Conservation (phyloP, 2,797 vertebrate genomes). For the Salmo trutta region DNA sequence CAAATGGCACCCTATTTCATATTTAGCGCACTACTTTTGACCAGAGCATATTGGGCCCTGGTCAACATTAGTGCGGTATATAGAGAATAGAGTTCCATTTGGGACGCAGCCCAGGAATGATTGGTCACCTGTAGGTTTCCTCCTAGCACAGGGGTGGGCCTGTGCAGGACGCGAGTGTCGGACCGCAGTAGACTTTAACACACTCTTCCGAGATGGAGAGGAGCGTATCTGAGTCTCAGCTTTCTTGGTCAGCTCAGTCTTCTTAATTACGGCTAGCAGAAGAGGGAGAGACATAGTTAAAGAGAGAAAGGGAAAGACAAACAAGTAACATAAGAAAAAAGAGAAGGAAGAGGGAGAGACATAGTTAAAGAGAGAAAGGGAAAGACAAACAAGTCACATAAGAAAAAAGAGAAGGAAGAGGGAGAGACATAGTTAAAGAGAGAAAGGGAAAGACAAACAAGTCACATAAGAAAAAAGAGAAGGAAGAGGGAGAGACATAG, state of each 20-base stretch:
- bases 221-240: conserved; percentile 91
- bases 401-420: conserved; percentile 70
- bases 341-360: conserved; percentile 75
- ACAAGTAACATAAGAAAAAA: conserved; percentile 1
- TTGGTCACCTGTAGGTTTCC: conserved; percentile 96
- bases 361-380: conserved; percentile 54
- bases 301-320: conserved; percentile 68
- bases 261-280: conserved; percentile 94
- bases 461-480: conserved; percentile 46
- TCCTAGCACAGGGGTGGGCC: conserved; percentile 93
- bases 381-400: conserved; percentile 53
- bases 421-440: conserved; percentile 45
- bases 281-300: conserved; percentile 49
- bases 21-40: not conserved
- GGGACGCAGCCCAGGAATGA: conserved; percentile 19
- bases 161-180: conserved; percentile 93
- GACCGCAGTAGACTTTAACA: conserved; percentile 86
- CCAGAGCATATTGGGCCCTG: no score
- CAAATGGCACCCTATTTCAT: not conserved
- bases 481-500: conserved; percentile 75
- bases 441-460: conserved; percentile 65
- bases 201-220: conserved; percentile 94
- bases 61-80: not conserved
- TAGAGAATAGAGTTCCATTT: not conserved
- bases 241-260: conserved; percentile 96